Evolutionary conservation across 1,140 invertebrate species (phyloP), one percentile per base, ranked within the genome.

Genomic region (Pogonus chalceus): DNA sequence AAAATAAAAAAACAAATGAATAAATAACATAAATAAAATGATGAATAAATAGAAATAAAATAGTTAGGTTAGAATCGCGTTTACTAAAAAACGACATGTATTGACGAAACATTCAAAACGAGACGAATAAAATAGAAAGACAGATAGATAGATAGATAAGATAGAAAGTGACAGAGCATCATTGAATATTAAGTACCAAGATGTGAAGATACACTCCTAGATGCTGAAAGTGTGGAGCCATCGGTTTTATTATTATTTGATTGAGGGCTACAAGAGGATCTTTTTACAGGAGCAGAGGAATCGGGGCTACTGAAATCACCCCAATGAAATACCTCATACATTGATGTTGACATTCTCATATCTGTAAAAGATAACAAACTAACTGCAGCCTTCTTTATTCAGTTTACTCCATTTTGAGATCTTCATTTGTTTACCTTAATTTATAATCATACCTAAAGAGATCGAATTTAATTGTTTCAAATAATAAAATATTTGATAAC

Each of bases 301-400:
- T 65, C 64, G 58, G 70, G 64, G 68, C 71, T 70, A 71, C 76
- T 75, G 64, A 73, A 72, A 69, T 75, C 72, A 52, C 67, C 79
- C 82, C 82, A 84, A 78, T 83, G 80, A 72, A 85, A 83, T 61
- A 85, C 81, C 74, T 84, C 83, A 73, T 84, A 83, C 80, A 85
- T 84, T 66, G 83, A 84, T 69, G 80, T 78, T 68, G 81, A 82
- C 72, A 81, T 83, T 75, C 76, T 72, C 70, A 77, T 74, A 79
- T 81, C 79, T 81, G 79, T 60, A 76, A 79, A 75, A 60, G 54
- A 52, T 53, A 59, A 55, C 48, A 60, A 26, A 55, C 37, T 55
- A 51, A 56, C 12, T 46, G 39, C 20, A 46, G 16, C 20, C 4
- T 46, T n/a, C n/a, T n/a, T n/a, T n/a, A n/a, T n/a, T n/a, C n/a